Conservation (phyloP, 2,113 vertebrate species). For the Calidris pugnax region DNA sequence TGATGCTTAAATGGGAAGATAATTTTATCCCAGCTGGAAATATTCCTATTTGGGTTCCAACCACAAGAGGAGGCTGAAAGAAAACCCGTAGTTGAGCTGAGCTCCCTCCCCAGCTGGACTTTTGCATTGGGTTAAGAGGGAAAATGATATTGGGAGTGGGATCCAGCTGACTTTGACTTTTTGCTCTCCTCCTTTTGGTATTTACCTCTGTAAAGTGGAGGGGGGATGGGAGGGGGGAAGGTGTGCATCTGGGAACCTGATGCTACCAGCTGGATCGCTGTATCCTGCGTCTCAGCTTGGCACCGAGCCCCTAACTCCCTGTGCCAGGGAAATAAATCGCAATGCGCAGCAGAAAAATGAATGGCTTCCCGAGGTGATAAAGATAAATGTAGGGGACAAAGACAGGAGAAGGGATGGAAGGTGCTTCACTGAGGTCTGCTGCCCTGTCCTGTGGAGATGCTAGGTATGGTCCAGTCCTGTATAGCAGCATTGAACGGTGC, state of each 20-base stretch:
- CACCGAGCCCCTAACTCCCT: not conserved
- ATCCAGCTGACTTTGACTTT: not conserved
- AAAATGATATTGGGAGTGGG: not conserved
- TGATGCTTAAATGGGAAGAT: not conserved
- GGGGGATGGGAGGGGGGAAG: no score
- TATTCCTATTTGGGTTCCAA: not conserved
- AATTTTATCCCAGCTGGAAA: not conserved
- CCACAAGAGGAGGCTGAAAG: not conserved
- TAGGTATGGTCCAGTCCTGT: not conserved
- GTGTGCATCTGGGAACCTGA: not conserved
- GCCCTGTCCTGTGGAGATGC: fast-evolving
- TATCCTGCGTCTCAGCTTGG: not conserved
- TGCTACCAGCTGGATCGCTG: not conserved
- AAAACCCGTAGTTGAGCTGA: not conserved
- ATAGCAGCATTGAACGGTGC: no score
- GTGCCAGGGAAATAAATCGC: not conserved
- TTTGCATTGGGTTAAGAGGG: not conserved
- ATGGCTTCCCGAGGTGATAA: not conserved
- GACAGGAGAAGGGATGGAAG: not conserved
- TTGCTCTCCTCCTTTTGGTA: not conserved
- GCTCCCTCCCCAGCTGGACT: not conserved
- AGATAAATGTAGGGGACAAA: not conserved
- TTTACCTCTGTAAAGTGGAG: not conserved
- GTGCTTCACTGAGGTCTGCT: fast-evolving
- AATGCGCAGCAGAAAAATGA: fast-evolving